A percentile compares a stretch with the other conserved stretches of the same genome.
phyloP scores from a whole-genome alignment of 2,797 vertebrate species.

The Sphaeramia orbicularis region DNA sequence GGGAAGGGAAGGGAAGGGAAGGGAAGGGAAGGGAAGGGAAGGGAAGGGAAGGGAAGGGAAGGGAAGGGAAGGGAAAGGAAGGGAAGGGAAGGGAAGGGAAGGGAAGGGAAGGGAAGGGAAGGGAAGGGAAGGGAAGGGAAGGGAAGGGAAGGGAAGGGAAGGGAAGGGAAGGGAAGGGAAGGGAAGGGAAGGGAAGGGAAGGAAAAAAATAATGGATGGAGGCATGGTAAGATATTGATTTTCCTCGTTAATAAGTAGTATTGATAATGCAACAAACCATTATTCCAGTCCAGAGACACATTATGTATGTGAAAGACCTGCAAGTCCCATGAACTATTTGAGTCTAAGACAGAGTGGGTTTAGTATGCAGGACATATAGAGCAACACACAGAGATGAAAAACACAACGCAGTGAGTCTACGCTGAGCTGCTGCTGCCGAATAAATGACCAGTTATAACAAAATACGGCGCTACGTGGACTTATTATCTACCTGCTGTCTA shows the following conservation, averaged over 20 bases:
- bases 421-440: constrained; percentile 25
- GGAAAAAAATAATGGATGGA: background rate
- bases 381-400: constrained; percentile 44
- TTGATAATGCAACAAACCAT: constrained; percentile 27
- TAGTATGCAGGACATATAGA: constrained; percentile 41
- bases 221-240: constrained; percentile 21
- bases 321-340: constrained; percentile 9
- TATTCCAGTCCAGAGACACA: constrained; percentile 22
- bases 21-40: no score
- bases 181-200: background rate
- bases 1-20: no score
- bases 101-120: no score
- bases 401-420: constrained; percentile 10
- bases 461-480: constrained; percentile 39
- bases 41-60: no score
- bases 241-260: constrained; percentile 44
- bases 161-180: no score
- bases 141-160: no score
- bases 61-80: no score
- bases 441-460: constrained; percentile 42
- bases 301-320: constrained; percentile 11
- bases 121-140: no score
- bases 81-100: no score
- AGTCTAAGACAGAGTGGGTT: constrained; percentile 6
- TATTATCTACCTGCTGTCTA: constrained; percentile 27